Evolutionary conservation across 2,797 vertebrate species (phyloP).

Genomic region (Tympanoctomys barrerae): DNA sequence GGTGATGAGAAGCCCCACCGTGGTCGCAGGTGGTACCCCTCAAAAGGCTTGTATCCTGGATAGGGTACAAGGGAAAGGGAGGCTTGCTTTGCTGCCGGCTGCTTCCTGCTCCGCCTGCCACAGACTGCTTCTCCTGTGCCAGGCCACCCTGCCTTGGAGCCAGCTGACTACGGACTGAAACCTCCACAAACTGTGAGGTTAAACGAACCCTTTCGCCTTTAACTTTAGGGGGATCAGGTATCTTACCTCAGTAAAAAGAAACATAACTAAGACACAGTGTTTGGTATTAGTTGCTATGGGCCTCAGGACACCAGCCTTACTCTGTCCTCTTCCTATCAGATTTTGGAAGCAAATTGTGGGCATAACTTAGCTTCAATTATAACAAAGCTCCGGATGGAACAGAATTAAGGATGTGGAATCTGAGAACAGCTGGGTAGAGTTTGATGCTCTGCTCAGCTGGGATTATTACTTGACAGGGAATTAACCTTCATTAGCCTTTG

Average conservation of each 20-base stretch:
- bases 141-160: neutral
- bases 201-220: neutral
- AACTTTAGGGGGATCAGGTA: neutral
- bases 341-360: neutral
- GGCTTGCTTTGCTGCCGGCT: neutral
- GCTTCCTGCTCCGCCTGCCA: neutral
- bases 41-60: neutral
- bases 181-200: neutral
- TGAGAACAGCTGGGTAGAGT: neutral
- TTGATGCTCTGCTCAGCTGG: neutral
- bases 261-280: neutral
- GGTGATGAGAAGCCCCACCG: neutral
- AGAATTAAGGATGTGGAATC: neutral
- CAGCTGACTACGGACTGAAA: neutral
- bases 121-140: neutral
- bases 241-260: neutral
- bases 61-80: neutral
- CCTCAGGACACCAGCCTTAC: neutral
- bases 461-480: neutral
- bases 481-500: neutral
- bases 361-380: neutral
- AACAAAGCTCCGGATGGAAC: neutral
- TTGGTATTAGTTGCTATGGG: neutral
- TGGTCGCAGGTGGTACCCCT: neutral
- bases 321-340: neutral